Evolutionary conservation across 2,888 invertebrate genomes (phyloP).

Genomic region (Idaea straminata): DNA sequence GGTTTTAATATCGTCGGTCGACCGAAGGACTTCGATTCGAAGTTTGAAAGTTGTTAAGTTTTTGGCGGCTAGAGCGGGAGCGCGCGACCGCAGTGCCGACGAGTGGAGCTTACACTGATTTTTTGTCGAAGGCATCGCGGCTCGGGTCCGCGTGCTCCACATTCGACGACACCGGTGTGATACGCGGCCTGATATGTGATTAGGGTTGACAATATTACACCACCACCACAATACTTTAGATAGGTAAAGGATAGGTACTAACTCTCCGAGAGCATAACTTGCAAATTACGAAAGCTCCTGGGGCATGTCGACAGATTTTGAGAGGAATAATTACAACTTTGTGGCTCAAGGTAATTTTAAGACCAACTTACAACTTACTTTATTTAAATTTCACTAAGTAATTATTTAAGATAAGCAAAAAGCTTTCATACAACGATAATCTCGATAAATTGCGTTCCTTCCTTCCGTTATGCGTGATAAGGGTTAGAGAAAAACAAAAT

Average conservation of each 20-base stretch:
- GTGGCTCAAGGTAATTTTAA: too few relatives aligned
- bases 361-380: too few relatives aligned
- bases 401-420: too few relatives aligned
- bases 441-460: too few relatives aligned
- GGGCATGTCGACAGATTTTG: neutral
- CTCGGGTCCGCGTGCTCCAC: constrained; percentile 67
- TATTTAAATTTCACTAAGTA: too few relatives aligned
- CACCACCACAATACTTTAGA: neutral
- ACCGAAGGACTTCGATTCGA: constrained; percentile 24
- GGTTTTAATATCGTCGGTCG: constrained; percentile 18
- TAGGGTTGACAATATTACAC: constrained; percentile 40
- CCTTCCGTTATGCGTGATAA: too few relatives aligned
- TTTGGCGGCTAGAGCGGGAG: constrained; percentile 38
- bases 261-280: neutral
- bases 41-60: constrained; percentile 39
- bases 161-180: constrained; percentile 74
- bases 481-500: too few relatives aligned
- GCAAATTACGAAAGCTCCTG: neutral
- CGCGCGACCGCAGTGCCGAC: constrained; percentile 68
- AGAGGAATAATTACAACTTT: neutral
- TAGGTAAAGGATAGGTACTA: neutral
- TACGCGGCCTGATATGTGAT: constrained; percentile 53
- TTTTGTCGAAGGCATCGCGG: constrained; percentile 77
- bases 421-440: too few relatives aligned
- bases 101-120: constrained; percentile 77